phyloP scores from a whole-genome alignment of 2,888 invertebrate genomes.

The Zygaena filipendulae region DNA sequence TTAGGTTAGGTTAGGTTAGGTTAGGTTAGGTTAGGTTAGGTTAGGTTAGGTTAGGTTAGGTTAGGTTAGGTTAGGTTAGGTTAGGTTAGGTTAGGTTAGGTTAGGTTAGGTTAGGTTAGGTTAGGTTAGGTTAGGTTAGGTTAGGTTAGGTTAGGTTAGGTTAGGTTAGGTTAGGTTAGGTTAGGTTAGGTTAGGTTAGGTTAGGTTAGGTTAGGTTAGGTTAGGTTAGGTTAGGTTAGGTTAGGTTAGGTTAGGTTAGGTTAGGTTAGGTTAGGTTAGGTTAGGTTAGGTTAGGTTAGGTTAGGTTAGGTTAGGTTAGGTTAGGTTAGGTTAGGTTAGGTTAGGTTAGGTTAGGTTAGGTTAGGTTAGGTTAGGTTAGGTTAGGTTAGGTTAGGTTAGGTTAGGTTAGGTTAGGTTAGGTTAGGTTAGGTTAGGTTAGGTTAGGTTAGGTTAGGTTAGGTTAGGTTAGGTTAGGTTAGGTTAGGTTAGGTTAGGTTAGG shows the following conservation, averaged over 20 bases:
- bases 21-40: slow-evolving; percentile 12
- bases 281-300: slow-evolving; percentile 12
- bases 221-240: slow-evolving; percentile 12
- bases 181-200: slow-evolving; percentile 12
- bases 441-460: slow-evolving; percentile 16
- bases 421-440: slow-evolving; percentile 13
- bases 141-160: slow-evolving; percentile 12
- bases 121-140: slow-evolving; percentile 10
- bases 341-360: slow-evolving; percentile 12
- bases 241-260: slow-evolving; percentile 12
- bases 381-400: slow-evolving; percentile 12
- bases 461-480: slow-evolving; percentile 14
- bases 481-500: slow-evolving; percentile 12
- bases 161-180: slow-evolving; percentile 10
- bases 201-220: slow-evolving; percentile 12
- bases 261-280: slow-evolving; percentile 10
- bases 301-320: slow-evolving; percentile 13
- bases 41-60: slow-evolving; percentile 11
- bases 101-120: slow-evolving; percentile 12
- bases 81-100: slow-evolving; percentile 12
- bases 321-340: slow-evolving; percentile 13
- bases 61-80: slow-evolving; percentile 13
- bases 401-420: slow-evolving; percentile 11
- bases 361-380: slow-evolving; percentile 12
- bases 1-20: slow-evolving; percentile 11